Conservation (phyloP, 2,113 vertebrate species). For the Fulmarus glacialis region DNA sequence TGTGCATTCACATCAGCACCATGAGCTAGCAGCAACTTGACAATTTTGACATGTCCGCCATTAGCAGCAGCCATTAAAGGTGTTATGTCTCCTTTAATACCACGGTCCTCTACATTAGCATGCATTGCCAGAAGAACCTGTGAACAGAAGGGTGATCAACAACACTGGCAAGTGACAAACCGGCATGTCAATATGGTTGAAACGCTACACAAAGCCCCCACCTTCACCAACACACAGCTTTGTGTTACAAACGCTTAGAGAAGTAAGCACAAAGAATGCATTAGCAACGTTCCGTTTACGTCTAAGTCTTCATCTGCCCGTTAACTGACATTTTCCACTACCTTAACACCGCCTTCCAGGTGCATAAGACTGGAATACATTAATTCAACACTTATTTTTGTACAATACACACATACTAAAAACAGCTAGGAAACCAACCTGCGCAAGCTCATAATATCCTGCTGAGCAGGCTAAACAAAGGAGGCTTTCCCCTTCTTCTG, state of each 20-base stretch:
- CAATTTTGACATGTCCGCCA: constrained; percentile 97
- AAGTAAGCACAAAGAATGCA: fast-evolving
- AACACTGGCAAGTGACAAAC: background rate
- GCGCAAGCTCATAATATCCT: constrained; percentile 98
- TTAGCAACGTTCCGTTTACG: background rate
- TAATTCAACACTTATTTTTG: background rate
- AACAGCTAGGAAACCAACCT: constrained; percentile 78
- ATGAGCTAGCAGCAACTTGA: constrained; percentile 97
- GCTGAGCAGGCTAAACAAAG: constrained; percentile 98
- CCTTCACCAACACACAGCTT: background rate
- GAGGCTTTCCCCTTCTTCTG: constrained; percentile 97
- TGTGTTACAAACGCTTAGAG: background rate
- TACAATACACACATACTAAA: fast-evolving
- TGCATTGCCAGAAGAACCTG: constrained; percentile 99
- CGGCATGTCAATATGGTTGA: background rate
- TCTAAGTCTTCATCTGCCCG: background rate
- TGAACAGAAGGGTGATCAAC: background rate
- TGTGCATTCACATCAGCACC: constrained; percentile 98
- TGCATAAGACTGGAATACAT: fast-evolving
- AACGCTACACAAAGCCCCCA: background rate
- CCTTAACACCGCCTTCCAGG: background rate
- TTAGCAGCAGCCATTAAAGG: constrained; percentile 99
- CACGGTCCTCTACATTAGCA: constrained; percentile 97
- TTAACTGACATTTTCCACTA: background rate
- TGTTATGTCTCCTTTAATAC: constrained; percentile 98